These are phyloP conservation scores for Pachypsylla venusta DNA, from an alignment of 1,140 invertebrate species.

Conservation along the genomic window DNA sequence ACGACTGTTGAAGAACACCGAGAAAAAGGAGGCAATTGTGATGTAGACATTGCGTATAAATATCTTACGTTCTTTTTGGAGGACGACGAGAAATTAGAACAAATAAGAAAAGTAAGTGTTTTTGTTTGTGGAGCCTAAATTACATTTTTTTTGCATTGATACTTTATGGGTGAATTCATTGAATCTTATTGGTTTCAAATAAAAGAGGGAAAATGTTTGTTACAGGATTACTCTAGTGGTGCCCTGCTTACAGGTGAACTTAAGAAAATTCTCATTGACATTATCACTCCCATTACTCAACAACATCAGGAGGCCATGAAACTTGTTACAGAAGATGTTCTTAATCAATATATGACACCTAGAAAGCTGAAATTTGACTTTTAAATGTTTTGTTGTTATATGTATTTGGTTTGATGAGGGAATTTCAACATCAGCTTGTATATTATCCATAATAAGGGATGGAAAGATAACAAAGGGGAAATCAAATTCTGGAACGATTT, in stretches of 20 bases:
- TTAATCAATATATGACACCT: conserved; percentile 71
- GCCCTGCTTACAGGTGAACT: conserved; percentile 84
- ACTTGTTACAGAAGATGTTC: conserved; percentile 68
- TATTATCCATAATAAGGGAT: too few species aligned
- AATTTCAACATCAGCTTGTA: too few species aligned
- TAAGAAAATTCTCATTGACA: conserved; percentile 78
- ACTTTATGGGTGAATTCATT: too few species aligned
- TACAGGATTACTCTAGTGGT: conserved; percentile 73
- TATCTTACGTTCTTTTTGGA: conserved; percentile 93
- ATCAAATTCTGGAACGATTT: too few species aligned
- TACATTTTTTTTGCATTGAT: too few species aligned
- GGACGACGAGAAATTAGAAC: conserved; percentile 74
- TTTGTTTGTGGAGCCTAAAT: too few species aligned
- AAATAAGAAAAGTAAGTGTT: conserved; percentile 58
- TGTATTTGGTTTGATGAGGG: too few species aligned
- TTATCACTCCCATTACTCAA: conserved; percentile 55
- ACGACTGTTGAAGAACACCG: conserved; percentile 86
- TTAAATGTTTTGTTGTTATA: too few species aligned
- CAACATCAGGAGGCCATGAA: conserved; percentile 69
- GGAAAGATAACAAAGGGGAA: too few species aligned
- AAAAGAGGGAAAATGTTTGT: too few species aligned
- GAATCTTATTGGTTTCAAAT: too few species aligned
- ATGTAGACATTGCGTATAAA: conserved; percentile 91
- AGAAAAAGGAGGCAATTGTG: conserved; percentile 81
- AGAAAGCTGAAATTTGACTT: conserved; percentile 29